phyloP scores from a whole-genome alignment of 2,888 invertebrate genomes.

The Pteria penguin region DNA sequence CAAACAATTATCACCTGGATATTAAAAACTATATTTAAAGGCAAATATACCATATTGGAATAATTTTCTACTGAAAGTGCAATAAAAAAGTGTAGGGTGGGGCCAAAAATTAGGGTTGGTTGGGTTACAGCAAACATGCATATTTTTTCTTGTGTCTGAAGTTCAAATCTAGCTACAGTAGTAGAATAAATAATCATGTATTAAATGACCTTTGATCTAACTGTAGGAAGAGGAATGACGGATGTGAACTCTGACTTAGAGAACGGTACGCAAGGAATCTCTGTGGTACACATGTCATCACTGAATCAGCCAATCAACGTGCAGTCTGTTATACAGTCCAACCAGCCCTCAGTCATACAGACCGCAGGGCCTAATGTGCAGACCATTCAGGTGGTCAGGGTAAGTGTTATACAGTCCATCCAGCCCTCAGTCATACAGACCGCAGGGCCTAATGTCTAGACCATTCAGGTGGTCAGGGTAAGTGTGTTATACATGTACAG shows the following conservation, averaged over 20 bases:
- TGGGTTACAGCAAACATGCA: too few species aligned
- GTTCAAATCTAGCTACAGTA: too few species aligned
- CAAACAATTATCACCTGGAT: too few species aligned
- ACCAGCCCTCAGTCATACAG: slow-evolving; percentile 97
- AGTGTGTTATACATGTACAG: too few species aligned
- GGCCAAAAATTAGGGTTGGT: too few species aligned
- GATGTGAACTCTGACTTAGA: slow-evolving; percentile 51
- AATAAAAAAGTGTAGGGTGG: too few species aligned
- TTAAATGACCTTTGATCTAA: background rate
- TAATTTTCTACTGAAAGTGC: too few species aligned
- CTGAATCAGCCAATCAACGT: slow-evolving; percentile 84
- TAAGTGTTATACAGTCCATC: too few species aligned
- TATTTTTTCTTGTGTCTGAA: too few species aligned
- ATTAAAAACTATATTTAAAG: too few species aligned
- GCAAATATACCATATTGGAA: too few species aligned
- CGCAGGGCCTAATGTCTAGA: slow-evolving; percentile 88
- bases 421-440: slow-evolving; percentile 98
- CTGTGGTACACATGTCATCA: slow-evolving; percentile 89
- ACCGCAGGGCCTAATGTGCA: slow-evolving; percentile 90
- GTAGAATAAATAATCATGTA: too few species aligned
- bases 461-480: slow-evolving; percentile 87
- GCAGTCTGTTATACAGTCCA: slow-evolving; percentile 87
- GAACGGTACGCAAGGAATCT: slow-evolving; percentile 60
- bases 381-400: slow-evolving; percentile 88
- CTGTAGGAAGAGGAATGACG: slow-evolving; percentile 62